A percentile compares a stretch with the other conserved stretches of the same genome.
Conservation (phyloP, 2,113 vertebrate genomes). For the Actenoides hombroni region DNA sequence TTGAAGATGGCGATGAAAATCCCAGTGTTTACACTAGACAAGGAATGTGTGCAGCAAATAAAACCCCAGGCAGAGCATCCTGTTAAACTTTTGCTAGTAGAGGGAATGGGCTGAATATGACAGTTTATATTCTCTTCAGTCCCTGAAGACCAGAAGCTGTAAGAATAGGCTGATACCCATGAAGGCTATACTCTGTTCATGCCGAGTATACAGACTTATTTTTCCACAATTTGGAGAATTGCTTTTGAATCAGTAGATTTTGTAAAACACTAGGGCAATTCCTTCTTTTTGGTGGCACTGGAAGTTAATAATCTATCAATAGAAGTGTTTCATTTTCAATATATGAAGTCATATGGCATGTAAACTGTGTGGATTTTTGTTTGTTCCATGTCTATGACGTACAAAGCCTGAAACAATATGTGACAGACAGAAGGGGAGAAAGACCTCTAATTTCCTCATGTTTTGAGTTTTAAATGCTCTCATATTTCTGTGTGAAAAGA, state of each 20-base stretch:
- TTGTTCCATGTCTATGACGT: not conserved
- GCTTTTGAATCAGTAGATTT: not conserved
- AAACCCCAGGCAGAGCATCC: not conserved
- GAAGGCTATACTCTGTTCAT: not conserved
- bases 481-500: not conserved
- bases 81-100: not conserved
- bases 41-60: not conserved
- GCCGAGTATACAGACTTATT: not conserved
- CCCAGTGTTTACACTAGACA: not conserved
- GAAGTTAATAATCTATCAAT: not conserved
- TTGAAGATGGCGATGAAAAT: not conserved
- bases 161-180: not conserved
- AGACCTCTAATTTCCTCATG: not conserved
- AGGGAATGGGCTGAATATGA: not conserved
- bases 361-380: not conserved
- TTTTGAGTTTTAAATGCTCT: not conserved
- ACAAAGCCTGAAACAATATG: not conserved
- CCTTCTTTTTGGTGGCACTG: not conserved
- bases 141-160: not conserved
- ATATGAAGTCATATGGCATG: not conserved
- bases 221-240: not conserved
- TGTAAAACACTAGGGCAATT: not conserved
- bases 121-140: not conserved
- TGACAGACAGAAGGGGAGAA: not conserved
- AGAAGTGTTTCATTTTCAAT: not conserved